A percentile compares a stretch with the other conserved stretches of the same genome.
phyloP scores from a whole-genome alignment of 2,113 vertebrate species.

The human region DNA sequence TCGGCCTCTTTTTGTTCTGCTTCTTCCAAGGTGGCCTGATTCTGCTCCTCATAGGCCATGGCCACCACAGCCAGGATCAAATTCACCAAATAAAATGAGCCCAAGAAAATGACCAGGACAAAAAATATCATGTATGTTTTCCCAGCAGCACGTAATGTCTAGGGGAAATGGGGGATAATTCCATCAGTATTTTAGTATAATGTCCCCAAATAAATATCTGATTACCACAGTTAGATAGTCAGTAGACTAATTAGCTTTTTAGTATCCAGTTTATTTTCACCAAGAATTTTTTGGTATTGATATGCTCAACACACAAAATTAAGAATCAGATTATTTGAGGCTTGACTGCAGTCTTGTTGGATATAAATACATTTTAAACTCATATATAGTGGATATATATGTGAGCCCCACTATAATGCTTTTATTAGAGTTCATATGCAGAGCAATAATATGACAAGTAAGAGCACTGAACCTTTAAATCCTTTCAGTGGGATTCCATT shows the following conservation, averaged over 20 bases:
- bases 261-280: neutral
- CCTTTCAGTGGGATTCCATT: neutral
- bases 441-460: neutral
- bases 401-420: neutral
- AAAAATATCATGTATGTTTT: conserved; percentile 99
- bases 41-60: conserved; percentile 97
- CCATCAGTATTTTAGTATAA: conserved; percentile 16
- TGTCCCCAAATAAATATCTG: neutral
- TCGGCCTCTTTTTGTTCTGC: conserved; percentile 95
- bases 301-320: neutral
- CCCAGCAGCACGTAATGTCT: conserved; percentile 95
- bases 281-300: neutral
- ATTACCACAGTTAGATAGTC: neutral
- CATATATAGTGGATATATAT: neutral
- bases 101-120: conserved; percentile 96
- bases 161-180: conserved; percentile 30
- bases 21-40: conserved; percentile 93
- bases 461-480: neutral
- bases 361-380: neutral
- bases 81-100: conserved; percentile 96
- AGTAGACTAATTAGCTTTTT: neutral
- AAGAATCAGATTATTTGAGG: neutral
- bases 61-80: conserved; percentile 96
- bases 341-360: neutral
- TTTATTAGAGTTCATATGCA: neutral